Evolutionary conservation across 2,113 vertebrate genomes (phyloP).

Genomic region (Antidorcas marsupialis): DNA sequence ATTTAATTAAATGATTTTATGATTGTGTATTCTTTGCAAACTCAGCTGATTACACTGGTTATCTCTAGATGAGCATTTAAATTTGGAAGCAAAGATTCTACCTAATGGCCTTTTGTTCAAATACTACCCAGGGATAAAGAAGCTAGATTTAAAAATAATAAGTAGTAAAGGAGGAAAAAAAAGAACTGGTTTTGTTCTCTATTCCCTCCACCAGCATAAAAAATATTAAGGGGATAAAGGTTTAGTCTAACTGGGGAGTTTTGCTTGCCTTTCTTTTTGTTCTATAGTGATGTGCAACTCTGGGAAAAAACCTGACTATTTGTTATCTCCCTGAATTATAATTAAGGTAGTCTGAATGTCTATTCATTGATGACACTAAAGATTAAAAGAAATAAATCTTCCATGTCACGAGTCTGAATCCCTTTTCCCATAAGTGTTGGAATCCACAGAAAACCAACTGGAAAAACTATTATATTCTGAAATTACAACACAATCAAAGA

Average conservation of each 20-base stretch:
- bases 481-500: background rate
- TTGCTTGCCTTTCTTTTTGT: background rate
- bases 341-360: background rate
- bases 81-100: conserved; percentile 53
- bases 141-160: background rate
- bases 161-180: background rate
- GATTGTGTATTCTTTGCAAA: conserved; percentile 61
- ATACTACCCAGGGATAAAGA: background rate
- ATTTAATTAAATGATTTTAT: conserved; percentile 61
- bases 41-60: conserved; percentile 49
- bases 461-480: background rate
- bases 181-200: background rate
- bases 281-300: background rate
- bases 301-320: background rate
- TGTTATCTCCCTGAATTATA: conserved; percentile 11
- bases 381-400: background rate
- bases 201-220: background rate
- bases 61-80: conserved; percentile 37
- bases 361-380: background rate
- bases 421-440: background rate
- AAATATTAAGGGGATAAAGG: background rate
- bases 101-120: conserved; percentile 43
- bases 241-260: background rate
- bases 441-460: background rate
- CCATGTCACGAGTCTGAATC: background rate